phyloP scores from a whole-genome alignment of 53 echinoderm and acorn worm species.

The Patiria pectinifera region DNA sequence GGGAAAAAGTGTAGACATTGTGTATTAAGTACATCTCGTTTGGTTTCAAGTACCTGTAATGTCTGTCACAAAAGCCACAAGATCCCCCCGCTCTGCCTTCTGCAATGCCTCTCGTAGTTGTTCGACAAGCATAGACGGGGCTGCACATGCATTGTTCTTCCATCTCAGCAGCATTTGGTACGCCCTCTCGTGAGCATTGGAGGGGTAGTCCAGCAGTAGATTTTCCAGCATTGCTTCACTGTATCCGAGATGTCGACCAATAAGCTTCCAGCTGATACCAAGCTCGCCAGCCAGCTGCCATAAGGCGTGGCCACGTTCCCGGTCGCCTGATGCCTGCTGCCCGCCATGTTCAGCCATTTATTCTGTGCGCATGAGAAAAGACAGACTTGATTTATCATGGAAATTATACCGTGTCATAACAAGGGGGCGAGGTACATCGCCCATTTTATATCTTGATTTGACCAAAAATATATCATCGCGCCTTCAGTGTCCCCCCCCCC shows the following conservation, averaged over 20 bases:
- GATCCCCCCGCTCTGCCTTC: slow-evolving; percentile 30
- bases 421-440: too few species aligned
- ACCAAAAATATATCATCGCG: too few species aligned
- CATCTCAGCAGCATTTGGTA: slow-evolving; percentile 65
- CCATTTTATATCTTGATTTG: too few species aligned
- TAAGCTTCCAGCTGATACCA: neutral
- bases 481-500: too few species aligned
- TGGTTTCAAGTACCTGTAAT: neutral
- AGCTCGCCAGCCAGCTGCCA: slow-evolving; percentile 8
- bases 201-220: slow-evolving; percentile 34
- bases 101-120: slow-evolving; percentile 29
- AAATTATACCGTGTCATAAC: too few species aligned
- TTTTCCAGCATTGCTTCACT: slow-evolving; percentile 45
- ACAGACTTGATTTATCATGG: too few species aligned
- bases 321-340: neutral
- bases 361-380: neutral
- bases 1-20: neutral
- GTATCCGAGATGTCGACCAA: neutral
- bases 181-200: slow-evolving; percentile 29
- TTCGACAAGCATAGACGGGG: neutral
- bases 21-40: neutral
- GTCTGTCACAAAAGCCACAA: neutral
- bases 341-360: neutral
- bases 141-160: neutral
- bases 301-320: neutral